These are phyloP conservation scores for Schizotus pectinicornis DNA, from an alignment of 2,888 invertebrate species.

Conservation along the genomic window DNA sequence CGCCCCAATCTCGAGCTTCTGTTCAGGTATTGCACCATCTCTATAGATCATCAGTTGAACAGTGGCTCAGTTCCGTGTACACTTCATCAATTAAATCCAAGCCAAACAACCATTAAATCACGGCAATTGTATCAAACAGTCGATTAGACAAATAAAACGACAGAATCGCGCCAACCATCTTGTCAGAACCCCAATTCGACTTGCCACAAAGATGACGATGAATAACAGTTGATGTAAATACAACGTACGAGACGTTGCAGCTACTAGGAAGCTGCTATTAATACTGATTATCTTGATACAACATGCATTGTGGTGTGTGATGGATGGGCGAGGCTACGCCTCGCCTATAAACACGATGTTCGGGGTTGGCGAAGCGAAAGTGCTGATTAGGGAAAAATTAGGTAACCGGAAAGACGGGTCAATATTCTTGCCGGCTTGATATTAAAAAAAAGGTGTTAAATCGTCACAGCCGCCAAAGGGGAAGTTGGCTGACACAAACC, in stretches of 20 bases:
- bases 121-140: constrained; percentile 15
- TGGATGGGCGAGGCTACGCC: constrained; percentile 29
- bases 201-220: background rate
- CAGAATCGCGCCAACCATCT: constrained; percentile 19
- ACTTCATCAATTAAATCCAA: constrained; percentile 28
- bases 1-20: no score
- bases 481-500: constrained; percentile 32
- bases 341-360: constrained; percentile 9
- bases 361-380: constrained; percentile 13
- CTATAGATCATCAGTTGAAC: no score
- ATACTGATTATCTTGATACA: constrained; percentile 47
- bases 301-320: constrained; percentile 37
- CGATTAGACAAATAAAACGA: constrained; percentile 28
- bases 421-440: constrained; percentile 29
- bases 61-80: background rate
- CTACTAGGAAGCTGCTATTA: constrained; percentile 47
- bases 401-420: constrained; percentile 7
- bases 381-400: constrained; percentile 14
- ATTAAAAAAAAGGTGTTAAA: constrained; percentile 44
- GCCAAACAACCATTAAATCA: constrained; percentile 21
- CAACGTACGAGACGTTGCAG: constrained; percentile 39
- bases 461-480: constrained; percentile 35
- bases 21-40: no score
- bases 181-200: constrained; percentile 28
- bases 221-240: constrained; percentile 33